Evolutionary conservation across 2,113 vertebrate species (phyloP).

Genomic region (Corythoichthys haematopterus): DNA sequence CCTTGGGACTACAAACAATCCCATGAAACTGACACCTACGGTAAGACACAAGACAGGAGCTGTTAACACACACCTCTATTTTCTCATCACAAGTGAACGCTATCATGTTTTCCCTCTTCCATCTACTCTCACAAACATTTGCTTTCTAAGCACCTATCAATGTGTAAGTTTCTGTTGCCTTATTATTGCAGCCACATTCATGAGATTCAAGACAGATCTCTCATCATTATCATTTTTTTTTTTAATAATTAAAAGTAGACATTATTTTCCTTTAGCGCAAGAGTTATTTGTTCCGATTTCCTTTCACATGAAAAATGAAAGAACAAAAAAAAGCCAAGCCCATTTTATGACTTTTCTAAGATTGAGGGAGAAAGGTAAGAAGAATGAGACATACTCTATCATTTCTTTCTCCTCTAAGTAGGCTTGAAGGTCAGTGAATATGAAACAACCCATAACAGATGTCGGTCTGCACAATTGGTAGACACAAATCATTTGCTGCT

Average conservation of each 20-base stretch:
- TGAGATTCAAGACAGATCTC: conserved; percentile 10
- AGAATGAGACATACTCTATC: conserved; percentile 46
- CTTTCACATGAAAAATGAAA: conserved; percentile 11
- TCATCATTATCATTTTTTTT: not conserved
- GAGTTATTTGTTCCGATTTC: conserved; percentile 39
- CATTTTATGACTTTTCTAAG: conserved; percentile 30
- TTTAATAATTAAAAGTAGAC: not conserved
- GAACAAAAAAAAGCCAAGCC: conserved; percentile 21
- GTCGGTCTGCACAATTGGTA: conserved; percentile 67
- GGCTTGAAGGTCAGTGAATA: conserved; percentile 77
- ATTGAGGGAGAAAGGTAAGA: conserved; percentile 20
- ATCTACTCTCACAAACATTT: not conserved
- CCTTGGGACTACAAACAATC: conserved; percentile 45
- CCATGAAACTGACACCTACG: conserved; percentile 44
- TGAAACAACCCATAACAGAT: conserved; percentile 73
- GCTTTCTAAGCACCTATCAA: not conserved
- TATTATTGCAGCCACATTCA: conserved; percentile 16
- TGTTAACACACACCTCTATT: conserved; percentile 34
- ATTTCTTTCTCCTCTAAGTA: conserved; percentile 59
- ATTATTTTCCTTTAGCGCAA: not conserved
- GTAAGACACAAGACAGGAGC: conserved; percentile 29
- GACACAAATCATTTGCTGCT: conserved; percentile 56
- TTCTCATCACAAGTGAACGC: conserved; percentile 17
- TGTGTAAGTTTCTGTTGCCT: not conserved
- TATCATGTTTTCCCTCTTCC: conserved; percentile 10